Conservation (phyloP, 2,113 vertebrate genomes). For the Plecotus auritus region DNA sequence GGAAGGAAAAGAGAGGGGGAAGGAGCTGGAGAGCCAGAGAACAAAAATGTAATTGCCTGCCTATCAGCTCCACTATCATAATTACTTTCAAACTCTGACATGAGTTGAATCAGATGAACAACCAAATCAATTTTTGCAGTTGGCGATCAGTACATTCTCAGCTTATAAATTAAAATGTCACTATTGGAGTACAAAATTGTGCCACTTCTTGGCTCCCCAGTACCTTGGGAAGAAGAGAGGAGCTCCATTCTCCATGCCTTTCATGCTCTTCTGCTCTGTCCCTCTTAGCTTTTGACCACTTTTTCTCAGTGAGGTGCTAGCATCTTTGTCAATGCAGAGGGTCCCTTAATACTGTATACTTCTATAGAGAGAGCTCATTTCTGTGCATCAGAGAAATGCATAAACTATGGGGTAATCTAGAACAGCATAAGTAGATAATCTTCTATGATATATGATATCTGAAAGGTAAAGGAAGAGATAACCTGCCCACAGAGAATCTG, state of each 20-base stretch:
- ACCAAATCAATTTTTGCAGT: constrained; percentile 82
- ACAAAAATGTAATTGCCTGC: constrained; percentile 81
- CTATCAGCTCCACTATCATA: constrained; percentile 83
- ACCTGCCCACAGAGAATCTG: neutral
- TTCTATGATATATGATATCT: neutral
- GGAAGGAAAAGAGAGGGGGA: neutral
- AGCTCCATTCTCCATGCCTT: neutral
- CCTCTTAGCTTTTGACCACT: neutral
- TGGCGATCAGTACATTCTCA: constrained; percentile 76
- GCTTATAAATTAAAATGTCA: constrained; percentile 85
- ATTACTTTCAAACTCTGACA: constrained; percentile 84
- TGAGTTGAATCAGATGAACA: constrained; percentile 82
- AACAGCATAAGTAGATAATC: neutral
- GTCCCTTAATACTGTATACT: neutral
- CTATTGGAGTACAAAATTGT: constrained; percentile 71
- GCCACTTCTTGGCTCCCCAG: constrained; percentile 51
- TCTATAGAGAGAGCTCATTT: neutral
- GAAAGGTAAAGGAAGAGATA: neutral
- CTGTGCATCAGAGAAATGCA: neutral
- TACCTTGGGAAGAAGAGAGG: neutral
- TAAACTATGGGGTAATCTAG: neutral
- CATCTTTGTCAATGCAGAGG: neutral
- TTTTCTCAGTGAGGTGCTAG: neutral
- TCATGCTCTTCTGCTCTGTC: neutral
- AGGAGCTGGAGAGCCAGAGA: constrained; percentile 48